A percentile compares a stretch with the other conserved stretches of the same genome.
These are phyloP conservation scores for Siniperca chuatsi DNA, from an alignment of 2,113 vertebrate genomes.

Conservation along the genomic window DNA sequence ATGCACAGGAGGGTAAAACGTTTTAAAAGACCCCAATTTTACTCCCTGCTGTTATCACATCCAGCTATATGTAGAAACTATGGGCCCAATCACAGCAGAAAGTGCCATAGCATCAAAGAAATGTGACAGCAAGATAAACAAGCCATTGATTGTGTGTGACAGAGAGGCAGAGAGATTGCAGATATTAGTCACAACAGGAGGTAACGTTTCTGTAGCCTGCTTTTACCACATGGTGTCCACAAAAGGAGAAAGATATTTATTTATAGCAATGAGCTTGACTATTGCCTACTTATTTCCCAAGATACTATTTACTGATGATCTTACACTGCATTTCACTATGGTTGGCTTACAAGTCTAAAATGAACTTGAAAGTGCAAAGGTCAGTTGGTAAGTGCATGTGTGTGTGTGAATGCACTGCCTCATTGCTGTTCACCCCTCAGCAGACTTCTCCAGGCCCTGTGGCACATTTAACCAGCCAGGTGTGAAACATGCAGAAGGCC, in stretches of 20 bases:
- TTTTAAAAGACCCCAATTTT: conserved; percentile 44
- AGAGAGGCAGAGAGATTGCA: conserved; percentile 52
- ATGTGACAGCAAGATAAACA: conserved; percentile 61
- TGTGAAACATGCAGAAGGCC: conserved; percentile 75
- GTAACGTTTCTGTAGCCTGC: conserved; percentile 40
- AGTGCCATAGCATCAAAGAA: conserved; percentile 47
- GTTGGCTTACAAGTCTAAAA: neutral
- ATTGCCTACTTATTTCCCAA: conserved; percentile 13
- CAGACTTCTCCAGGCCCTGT: conserved; percentile 53
- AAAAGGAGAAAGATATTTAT: conserved; percentile 32
- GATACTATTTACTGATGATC: conserved; percentile 9
- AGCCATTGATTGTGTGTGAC: conserved; percentile 44
- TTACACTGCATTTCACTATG: conserved; percentile 3
- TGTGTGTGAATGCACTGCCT: conserved; percentile 13
- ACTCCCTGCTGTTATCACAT: conserved; percentile 50
- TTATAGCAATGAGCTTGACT: conserved; percentile 17
- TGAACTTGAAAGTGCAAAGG: conserved; percentile 37
- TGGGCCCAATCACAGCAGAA: conserved; percentile 35
- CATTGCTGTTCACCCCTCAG: conserved; percentile 41
- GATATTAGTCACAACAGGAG: conserved; percentile 66
- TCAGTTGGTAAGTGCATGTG: conserved; percentile 19
- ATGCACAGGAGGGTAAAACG: conserved; percentile 30
- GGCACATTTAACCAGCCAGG: conserved; percentile 79
- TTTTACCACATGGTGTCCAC: conserved; percentile 40
- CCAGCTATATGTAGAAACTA: conserved; percentile 23